A percentile compares a stretch with the other conserved stretches of the same genome.
Conservation (phyloP, 2,888 invertebrate species). For the Lochmaea capreae region DNA sequence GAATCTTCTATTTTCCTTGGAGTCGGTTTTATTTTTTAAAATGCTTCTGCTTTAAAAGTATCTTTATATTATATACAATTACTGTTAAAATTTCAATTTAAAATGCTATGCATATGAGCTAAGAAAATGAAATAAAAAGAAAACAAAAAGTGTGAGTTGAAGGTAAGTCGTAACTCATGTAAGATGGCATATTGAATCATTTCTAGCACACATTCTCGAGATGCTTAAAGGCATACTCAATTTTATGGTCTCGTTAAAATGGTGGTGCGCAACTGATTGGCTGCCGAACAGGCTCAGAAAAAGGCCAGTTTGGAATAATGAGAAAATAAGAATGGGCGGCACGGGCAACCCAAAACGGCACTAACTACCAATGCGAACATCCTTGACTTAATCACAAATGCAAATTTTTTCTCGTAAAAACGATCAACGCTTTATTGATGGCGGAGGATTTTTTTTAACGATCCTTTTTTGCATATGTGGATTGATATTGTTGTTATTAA, state of each 20-base stretch:
- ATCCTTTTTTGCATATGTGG: slow-evolving; percentile 9
- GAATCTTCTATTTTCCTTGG: no score
- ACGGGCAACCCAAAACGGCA: slow-evolving; percentile 33
- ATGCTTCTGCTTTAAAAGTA: no score
- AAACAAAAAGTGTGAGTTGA: background rate
- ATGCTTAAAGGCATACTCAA: slow-evolving; percentile 22
- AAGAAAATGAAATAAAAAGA: background rate
- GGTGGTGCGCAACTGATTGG: slow-evolving; percentile 45
- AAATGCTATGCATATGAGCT: background rate
- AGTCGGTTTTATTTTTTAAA: no score
- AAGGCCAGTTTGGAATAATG: slow-evolving; percentile 45
- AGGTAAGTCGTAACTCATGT: slow-evolving; percentile 8
- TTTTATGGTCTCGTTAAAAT: slow-evolving; percentile 42
- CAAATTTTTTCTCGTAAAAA: slow-evolving; percentile 45
- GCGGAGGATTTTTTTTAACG: slow-evolving; percentile 17
- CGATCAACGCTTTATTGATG: slow-evolving; percentile 32
- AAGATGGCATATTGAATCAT: slow-evolving; percentile 22
- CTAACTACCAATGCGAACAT: slow-evolving; percentile 44
- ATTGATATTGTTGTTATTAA: slow-evolving; percentile 21
- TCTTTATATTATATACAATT: no score
- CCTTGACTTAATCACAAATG: slow-evolving; percentile 45
- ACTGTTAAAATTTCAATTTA: background rate
- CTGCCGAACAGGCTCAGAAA: slow-evolving; percentile 43
- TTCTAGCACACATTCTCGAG: slow-evolving; percentile 21
- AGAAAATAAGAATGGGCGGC: slow-evolving; percentile 46